phyloP scores from a whole-genome alignment of 2,888 invertebrate genomes.

The Agapetus fuscipes region DNA sequence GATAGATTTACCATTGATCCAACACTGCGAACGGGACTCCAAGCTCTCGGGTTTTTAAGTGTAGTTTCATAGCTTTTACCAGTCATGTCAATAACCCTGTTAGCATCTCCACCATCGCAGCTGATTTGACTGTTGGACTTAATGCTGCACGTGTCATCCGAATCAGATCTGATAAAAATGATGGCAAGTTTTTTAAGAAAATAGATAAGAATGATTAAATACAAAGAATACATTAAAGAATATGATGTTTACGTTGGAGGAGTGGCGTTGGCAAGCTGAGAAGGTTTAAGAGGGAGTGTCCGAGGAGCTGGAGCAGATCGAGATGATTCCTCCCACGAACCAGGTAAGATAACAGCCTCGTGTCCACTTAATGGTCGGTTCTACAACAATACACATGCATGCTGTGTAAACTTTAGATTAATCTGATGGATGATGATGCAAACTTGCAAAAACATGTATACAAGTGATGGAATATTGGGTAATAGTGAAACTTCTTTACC shows the following conservation, averaged over 20 bases:
- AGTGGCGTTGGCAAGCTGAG: slow-evolving; percentile 25
- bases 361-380: slow-evolving; percentile 18
- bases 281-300: slow-evolving; percentile 48
- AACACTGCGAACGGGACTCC: slow-evolving; percentile 83
- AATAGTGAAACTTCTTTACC: slow-evolving; percentile 31
- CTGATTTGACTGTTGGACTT: slow-evolving; percentile 16
- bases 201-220: background rate
- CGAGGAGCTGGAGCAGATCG: slow-evolving; percentile 66
- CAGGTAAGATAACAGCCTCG: slow-evolving; percentile 42
- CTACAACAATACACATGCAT: slow-evolving; percentile 12
- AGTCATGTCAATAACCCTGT: slow-evolving; percentile 39
- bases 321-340: slow-evolving; percentile 61
- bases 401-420: background rate
- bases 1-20: slow-evolving; percentile 59
- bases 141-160: slow-evolving; percentile 19
- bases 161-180: slow-evolving; percentile 17
- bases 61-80: slow-evolving; percentile 63
- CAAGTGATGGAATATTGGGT: background rate
- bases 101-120: slow-evolving; percentile 8
- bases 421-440: background rate
- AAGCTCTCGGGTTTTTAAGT: slow-evolving; percentile 70
- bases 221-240: background rate
- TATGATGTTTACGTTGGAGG: slow-evolving; percentile 22
- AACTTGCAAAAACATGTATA: background rate
- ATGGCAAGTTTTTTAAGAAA: background rate